These are phyloP conservation scores for Tetragnatha montana DNA, from an alignment of 2,888 invertebrate genomes.

Conservation along the genomic window DNA sequence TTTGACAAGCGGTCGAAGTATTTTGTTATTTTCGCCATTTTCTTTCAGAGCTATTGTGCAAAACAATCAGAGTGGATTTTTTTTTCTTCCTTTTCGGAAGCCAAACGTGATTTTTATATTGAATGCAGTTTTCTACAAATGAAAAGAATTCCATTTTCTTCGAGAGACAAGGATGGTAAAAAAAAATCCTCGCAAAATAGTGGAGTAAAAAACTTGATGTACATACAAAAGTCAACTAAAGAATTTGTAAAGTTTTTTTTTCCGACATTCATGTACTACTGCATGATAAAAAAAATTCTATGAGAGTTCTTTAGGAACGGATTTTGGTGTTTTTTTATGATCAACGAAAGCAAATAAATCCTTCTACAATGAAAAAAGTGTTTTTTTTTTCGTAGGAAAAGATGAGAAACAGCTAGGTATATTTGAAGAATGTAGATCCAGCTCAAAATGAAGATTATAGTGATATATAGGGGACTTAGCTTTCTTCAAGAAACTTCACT, in stretches of 20 bases:
- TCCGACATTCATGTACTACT: background rate
- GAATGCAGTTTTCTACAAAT: background rate
- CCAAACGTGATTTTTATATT: background rate
- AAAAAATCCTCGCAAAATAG: background rate
- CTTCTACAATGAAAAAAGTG: background rate
- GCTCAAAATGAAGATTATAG: background rate
- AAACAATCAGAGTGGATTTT: background rate
- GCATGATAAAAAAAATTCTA: background rate
- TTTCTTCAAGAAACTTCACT: background rate
- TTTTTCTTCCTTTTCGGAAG: background rate
- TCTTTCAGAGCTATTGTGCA: background rate
- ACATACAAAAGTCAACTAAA: constrained; percentile 1
- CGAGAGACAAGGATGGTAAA: background rate
- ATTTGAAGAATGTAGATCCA: background rate
- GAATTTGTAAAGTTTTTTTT: background rate
- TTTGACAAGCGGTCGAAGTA: background rate
- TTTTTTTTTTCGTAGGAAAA: background rate
- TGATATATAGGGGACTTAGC: background rate
- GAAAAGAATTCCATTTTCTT: background rate
- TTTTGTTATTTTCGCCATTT: background rate
- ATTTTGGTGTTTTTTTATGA: background rate
- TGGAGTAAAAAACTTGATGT: background rate
- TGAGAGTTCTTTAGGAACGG: background rate
- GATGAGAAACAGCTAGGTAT: background rate
- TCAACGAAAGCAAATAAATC: background rate